Conservation (phyloP, 2,797 vertebrate species). For the Carapus acus region DNA sequence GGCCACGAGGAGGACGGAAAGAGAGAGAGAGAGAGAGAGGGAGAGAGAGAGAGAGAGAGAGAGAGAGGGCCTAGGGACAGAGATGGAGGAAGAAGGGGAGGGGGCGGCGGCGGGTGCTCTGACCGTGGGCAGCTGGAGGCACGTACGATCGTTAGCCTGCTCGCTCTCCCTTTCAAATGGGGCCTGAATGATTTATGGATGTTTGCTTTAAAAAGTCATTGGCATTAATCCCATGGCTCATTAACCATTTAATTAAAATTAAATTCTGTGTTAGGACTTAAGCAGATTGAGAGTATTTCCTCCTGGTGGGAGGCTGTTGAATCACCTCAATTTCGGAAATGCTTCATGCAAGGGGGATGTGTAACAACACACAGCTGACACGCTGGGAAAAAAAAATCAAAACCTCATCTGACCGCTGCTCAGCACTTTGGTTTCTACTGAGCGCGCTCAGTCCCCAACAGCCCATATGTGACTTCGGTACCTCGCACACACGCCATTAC, state of each 20-base stretch:
- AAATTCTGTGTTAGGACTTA: constrained; percentile 78
- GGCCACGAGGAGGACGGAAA: no score
- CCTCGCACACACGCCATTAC: no score
- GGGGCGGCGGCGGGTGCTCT: constrained; percentile 7
- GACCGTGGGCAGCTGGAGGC: constrained; percentile 61
- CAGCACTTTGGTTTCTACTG: neutral
- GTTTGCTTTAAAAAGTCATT: constrained; percentile 84
- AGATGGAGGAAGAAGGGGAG: constrained; percentile 7
- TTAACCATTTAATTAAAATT: constrained; percentile 86
- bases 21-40: no score
- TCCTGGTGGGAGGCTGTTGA: constrained; percentile 72
- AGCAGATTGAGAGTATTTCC: constrained; percentile 76
- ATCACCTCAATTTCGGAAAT: constrained; percentile 70
- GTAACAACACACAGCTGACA: constrained; percentile 49
- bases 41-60: no score
- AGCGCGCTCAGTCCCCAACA: constrained; percentile 1
- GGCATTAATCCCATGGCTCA: constrained; percentile 85
- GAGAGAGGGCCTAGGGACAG: constrained; percentile 8
- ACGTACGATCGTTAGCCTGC: constrained; percentile 61
- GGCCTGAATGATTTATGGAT: constrained; percentile 81
- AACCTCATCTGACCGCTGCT: constrained; percentile 18
- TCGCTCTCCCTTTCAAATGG: constrained; percentile 69
- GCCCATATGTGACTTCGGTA: neutral
- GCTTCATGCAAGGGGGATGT: constrained; percentile 58
- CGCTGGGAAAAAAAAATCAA: constrained; percentile 29